Evolutionary conservation across 2,113 vertebrate genomes (phyloP), one percentile per base, ranked within the genome.

Genomic region (Salvator merianae): DNA sequence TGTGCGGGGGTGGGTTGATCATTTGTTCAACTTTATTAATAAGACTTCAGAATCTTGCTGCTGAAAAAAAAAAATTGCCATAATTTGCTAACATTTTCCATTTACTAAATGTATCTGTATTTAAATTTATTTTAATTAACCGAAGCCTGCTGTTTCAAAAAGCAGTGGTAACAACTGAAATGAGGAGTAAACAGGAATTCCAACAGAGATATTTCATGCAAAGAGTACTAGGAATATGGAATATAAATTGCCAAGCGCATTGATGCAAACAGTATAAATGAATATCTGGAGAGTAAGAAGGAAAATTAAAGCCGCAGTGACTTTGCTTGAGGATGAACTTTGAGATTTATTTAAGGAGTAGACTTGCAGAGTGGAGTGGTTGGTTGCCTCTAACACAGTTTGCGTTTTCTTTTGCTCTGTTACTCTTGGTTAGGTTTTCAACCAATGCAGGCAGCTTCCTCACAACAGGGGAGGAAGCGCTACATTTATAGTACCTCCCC

Each of bases 141-240:
- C 81, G 82, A 83, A 94, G 88, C 88, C 90, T 90, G 73, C 91
- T 93, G 82, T 87, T 93, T 88, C 82, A 77, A 90, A 75, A 88
- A 91, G 28, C 26, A 81, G 59, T 75, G 81, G 83, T 82, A 92
- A 86, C 47, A 85, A 83, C 86, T 86, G 81, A 92, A 93, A 93
- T 93, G 89, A 92, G 85, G 91, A 93, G 70, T 87, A 91, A 94
- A 93, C 81, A 94, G 88, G 91, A 94, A 90, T 92, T 93, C 89
- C 92, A 94, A 36, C 89, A 88, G 92, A 89, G 93, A 36, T 92
- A 84, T 90, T 91, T 94, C 88, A 91, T 86, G 84, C 86, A 92
- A 91, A 87, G 81, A 90, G 62, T 84, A 28, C 55, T 68, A 88
- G 84, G 90, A 88, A 91, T 90, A 84, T 83, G 47, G 79, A 87